Base-by-base conservation (phyloP, 1,140 invertebrate genomes). In the Melitaea cinxia region DNA sequence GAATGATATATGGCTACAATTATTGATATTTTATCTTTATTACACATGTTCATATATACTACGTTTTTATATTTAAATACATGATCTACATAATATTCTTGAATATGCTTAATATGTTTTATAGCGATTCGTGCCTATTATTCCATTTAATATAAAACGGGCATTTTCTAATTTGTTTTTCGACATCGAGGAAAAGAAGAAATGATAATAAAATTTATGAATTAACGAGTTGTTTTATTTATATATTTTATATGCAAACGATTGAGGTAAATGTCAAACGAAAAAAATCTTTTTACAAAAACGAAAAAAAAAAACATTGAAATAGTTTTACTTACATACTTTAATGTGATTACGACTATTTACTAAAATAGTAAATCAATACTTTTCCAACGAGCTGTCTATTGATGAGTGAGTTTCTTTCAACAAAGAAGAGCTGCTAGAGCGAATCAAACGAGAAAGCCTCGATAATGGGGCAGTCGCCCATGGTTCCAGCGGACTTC, bases 401-500 rank as follows among this genome's bases (percentile, higher is more conserved):
- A 52, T 17, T 14, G 72, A 68, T 28, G 52, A 63, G 9, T 53
- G 35, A 23, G 66, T 69, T 9, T 26, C 35, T 24, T 42, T 35
- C 19, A 56, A 65, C 6, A 65, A 14, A 9, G 62, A 53, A 28
- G 84, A 86, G 5, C 70, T 75, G 56, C 85, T 88, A 4, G 78
- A 87, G 14, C 82, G 71, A 12, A 90, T 85, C 24, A 88, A 73
- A 6, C 79, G 77, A 0, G 85, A 88, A 4, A 89, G 68, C 12
- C 78, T 70, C 0, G 83, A 85, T 17, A 90, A 63, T 4, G 81
- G 74, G 1, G 85, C 88, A 4, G 85, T 89, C 4, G 88, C 88
- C 88, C 85, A 90, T 0, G 79, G 85, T 64, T 88, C 78, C 45
- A 90, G 56, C 0, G 85, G 88, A 64, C 85, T 88, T 5, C 80